These are phyloP conservation scores for Aleiodes alternator DNA, from an alignment of 2,888 invertebrate species.

Conservation along the genomic window DNA sequence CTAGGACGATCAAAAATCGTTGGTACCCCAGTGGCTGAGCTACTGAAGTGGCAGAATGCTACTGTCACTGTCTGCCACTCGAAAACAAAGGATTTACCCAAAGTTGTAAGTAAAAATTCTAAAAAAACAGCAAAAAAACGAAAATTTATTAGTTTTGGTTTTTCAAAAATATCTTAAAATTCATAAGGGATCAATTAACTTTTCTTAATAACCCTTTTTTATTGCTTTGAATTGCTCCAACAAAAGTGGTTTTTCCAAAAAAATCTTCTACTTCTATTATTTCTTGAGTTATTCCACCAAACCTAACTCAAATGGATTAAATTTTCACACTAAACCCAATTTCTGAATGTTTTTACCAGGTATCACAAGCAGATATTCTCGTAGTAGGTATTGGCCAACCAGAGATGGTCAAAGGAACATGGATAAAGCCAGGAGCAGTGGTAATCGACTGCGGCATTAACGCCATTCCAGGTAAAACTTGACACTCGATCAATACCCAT, in stretches of 20 bases:
- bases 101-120: conserved; percentile 78
- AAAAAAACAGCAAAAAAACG: background rate
- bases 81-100: conserved; percentile 88
- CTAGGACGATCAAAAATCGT: conserved; percentile 98
- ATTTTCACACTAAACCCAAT: conserved; percentile 23
- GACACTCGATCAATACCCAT: no score
- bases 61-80: conserved; percentile 99
- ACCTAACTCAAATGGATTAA: no score
- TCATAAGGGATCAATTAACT: no score
- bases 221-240: no score
- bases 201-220: no score
- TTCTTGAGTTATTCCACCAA: background rate
- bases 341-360: conserved; percentile 72
- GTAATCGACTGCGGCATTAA: conserved; percentile 99
- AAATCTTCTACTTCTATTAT: no score
- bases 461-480: conserved; percentile 84
- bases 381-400: conserved; percentile 96
- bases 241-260: no score
- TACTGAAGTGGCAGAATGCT: conserved; percentile 97
- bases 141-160: background rate
- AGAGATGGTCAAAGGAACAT: conserved; percentile 93
- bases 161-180: background rate
- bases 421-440: conserved; percentile 98
- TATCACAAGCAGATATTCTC: conserved; percentile 91
- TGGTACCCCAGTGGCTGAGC: conserved; percentile 95